Conservation (phyloP, 2,113 vertebrate species). For the Charadrius vociferus region DNA sequence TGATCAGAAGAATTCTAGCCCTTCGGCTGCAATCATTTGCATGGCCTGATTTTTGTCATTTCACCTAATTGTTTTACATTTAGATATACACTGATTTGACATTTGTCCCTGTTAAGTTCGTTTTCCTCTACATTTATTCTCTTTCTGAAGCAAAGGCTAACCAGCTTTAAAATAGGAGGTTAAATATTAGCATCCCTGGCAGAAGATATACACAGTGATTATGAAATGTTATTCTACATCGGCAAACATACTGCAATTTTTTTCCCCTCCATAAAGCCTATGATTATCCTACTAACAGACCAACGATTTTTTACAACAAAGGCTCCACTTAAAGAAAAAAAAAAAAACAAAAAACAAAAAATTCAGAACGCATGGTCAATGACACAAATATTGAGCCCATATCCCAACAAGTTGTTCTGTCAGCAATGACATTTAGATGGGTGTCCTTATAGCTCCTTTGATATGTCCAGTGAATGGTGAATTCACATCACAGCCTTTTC, state of each 20-base stretch:
- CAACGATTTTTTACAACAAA: conserved; percentile 9
- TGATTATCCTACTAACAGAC: background rate
- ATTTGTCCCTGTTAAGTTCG: background rate
- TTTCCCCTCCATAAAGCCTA: background rate
- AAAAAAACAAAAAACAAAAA: background rate
- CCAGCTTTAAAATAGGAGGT: background rate
- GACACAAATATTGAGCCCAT: background rate
- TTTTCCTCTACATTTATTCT: background rate
- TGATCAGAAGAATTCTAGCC: conserved; percentile 33
- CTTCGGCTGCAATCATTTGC: background rate
- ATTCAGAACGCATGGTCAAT: background rate
- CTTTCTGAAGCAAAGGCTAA: background rate
- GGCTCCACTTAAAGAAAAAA: background rate
- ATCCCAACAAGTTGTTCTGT: background rate
- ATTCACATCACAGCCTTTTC: background rate
- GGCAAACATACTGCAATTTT: background rate
- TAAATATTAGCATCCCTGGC: background rate
- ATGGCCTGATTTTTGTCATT: conserved; percentile 10
- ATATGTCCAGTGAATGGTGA: background rate
- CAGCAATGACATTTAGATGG: background rate
- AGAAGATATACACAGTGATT: background rate
- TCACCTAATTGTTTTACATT: background rate
- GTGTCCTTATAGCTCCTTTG: background rate
- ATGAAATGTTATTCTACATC: conserved; percentile 12
- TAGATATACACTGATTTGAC: background rate